Base-by-base conservation (phyloP, 2,888 invertebrate species). In the Drosophila vallismaia region DNA sequence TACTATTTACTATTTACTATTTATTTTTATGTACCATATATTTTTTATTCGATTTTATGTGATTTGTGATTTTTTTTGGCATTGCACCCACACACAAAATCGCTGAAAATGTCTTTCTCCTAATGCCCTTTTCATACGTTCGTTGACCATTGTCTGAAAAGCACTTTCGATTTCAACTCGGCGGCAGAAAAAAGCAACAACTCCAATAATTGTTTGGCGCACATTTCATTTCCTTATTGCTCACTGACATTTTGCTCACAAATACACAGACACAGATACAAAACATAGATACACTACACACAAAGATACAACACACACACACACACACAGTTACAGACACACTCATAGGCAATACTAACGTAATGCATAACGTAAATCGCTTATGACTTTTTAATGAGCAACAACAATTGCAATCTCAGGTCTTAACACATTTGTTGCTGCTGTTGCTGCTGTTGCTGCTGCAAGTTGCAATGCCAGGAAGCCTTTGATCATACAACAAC, bases 211-310 rank as follows among this genome's bases (percentile, higher is more conserved):
- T 84, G 84, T 78, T 81, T 84, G 81, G 85, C 82, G 77, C 76
- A 82, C 76, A 84, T 86, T 86, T 84, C 77, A 85, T 84, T 84
- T 84, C 84, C 84, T 84, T 84, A 84, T 84, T 87, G 87, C 86
- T 75, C 71, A 85, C 85, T 87, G 77, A 82, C 87, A 85, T 84
- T 84, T 87, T 75, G 71, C 84, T 70, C 31, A 56, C 71, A 71
- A 60, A 62, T 59, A 57, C 56, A 70, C 55, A 12, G 12, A 40
- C 7, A 75, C 56, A 69, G 14, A 71, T 10, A 57, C 6, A 55
- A 12, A 12, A 40, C 7, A 75, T 54, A 69, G 14, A 71, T 10
- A 57, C 6, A 2, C 1, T 2, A 69, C 58, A 67, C 44, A 76
- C 55, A 57, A 33, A 19, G 8, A 42, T 2, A 42, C 42, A 42